Base-by-base conservation (phyloP, 2,113 vertebrate genomes). In the Grantiella picta region DNA sequence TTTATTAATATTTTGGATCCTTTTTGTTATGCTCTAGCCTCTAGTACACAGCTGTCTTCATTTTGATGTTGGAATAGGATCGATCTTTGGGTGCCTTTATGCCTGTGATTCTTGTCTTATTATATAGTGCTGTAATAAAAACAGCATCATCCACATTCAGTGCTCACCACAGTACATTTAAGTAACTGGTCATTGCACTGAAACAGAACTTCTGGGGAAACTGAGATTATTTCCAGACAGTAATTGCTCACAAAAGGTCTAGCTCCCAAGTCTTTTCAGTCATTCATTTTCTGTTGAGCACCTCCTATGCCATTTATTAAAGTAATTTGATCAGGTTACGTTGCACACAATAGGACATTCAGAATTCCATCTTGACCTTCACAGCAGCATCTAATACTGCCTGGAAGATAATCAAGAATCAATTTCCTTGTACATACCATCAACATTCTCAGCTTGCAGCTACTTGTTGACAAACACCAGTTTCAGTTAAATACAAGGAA, bases 1-100 rank as follows among this genome's bases (percentile, higher is more conserved):
- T 95, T 93, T 94, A 95, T 95, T 95, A 96, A 71, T 78, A 91
- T 77, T 93, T 95, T 61, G 20, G 61, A 79, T 95, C 57, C 25
- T 77, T 89, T 92, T 69, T 95, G 70, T 91, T 82, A 73, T 14
- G 42, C 40, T 38, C 15, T 60, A n/a, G 63, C 38, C 45, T 73
- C 65, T 84, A 66, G 33, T 36, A 86, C 76, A 85, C 28, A 86
- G 56, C 45, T 78, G n/a, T 77, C 71, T 90, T 91, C 60, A 78
- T 83, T 86, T 73, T 73, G 63, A 77, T 71, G 59, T 36, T 38
- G 49, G 35, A 82, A 85, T 1, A 5, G 77, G 44, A 93, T 3
- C 88, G 53, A 86, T 66, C 38, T 78, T 59, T 23, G 27, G 44
- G 40, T 78, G 40, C 20, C 5, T 65, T 81, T 81, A 56, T 10